Percentiles rank a stretch among this genome's conserved stretches.
Evolutionary conservation across 2,797 vertebrate genomes (phyloP).

Genomic region (Microhierax caerulescens): DNA sequence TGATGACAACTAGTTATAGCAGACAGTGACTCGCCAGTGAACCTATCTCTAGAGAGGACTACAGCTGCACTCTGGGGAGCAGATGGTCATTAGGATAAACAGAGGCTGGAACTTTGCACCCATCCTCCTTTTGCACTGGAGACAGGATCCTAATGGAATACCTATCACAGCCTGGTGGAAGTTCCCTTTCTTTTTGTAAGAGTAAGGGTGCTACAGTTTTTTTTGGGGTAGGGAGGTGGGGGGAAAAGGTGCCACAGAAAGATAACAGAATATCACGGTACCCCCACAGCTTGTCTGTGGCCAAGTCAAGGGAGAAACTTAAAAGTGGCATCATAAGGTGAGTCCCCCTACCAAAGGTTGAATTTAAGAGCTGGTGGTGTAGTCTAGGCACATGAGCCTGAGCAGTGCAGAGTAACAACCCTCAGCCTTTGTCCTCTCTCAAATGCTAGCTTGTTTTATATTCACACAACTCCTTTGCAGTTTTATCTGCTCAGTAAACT

Average conservation of each 20-base stretch:
- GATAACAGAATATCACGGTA: not conserved
- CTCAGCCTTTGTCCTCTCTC: not conserved
- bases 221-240: not conserved
- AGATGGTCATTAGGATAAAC: not conserved
- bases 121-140: not conserved
- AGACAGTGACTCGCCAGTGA: not conserved
- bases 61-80: not conserved
- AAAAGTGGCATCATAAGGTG: not conserved
- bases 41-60: not conserved
- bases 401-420: not conserved
- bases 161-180: not conserved
- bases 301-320: not conserved
- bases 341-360: not conserved
- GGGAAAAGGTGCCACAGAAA: not conserved
- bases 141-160: not conserved
- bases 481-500: not conserved
- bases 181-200: not conserved
- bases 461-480: not conserved
- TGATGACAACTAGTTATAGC: not conserved
- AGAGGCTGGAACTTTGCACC: not conserved
- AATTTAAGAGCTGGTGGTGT: not conserved
- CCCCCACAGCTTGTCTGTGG: not conserved
- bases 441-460: not conserved
- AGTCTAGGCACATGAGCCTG: not conserved
- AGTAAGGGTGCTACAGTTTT: not conserved